Evolutionary conservation across 2,888 invertebrate species (phyloP), one percentile per base, ranked within the genome.

Genomic region (Heliconius aoede): DNA sequence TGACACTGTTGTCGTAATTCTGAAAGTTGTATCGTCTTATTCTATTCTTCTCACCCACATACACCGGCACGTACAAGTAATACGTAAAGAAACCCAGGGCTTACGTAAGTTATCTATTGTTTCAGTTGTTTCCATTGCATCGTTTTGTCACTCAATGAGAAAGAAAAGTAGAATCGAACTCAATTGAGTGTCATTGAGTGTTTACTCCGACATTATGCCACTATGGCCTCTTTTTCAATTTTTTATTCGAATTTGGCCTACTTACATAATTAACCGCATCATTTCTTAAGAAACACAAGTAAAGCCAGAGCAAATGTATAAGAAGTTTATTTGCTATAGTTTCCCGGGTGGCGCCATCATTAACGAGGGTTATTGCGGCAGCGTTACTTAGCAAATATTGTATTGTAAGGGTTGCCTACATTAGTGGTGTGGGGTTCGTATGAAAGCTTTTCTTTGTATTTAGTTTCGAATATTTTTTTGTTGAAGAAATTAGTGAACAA

Each of bases 301-400:
- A 32, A 71, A 58, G n/a, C n/a, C n/a, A n/a, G 11, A 60, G 24
- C 36, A 13, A 72, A 4, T 21, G n/a, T 24, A n/a, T 24, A 72
- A 60, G 18, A 72, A 40, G 60, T 72, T 72, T 72, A 71, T 71
- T 71, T 71, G 58, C 36, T 74, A 68, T 60, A n/a, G 67, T 68
- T 68, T 26, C 40, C 40, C 28, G 68, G 58, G 46, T 21, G 61
- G 68, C 67, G 68, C 61, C 68, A 30, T 61, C 67, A 32, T 74
- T 51, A 75, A 55, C 36, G 30, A 60, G 28, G 61, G 69, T 69
- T 75, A 75, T 75, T 75, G 68, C 26, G 62, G 62, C 18, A 21
- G 55, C 62, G 36, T 75, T 75, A 69, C 69, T 24, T 62, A 26
- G 69, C 74, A 4, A 13, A 67, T 74, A 60, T 65, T 73, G 26